Percentiles rank a stretch among this genome's conserved stretches.
phyloP scores from a whole-genome alignment of 1,140 invertebrate genomes.

The Argopecten irradians region DNA sequence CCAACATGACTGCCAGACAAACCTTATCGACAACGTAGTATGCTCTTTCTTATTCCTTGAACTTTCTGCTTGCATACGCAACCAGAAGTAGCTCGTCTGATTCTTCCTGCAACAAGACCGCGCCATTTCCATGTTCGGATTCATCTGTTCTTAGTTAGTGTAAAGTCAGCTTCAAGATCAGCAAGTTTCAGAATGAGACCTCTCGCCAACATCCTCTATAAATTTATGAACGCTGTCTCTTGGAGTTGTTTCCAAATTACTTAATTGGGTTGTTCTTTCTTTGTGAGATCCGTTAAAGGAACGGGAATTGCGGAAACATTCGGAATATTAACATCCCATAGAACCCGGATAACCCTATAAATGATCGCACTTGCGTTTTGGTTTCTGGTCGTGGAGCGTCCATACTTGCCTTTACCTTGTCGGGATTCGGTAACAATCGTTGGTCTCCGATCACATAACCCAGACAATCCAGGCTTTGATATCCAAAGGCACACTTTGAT shows the following conservation, averaged over 20 bases:
- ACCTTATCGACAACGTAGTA: conserved; percentile 71
- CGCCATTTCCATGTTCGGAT: conserved; percentile 43
- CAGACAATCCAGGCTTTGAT: no score
- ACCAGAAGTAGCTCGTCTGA: conserved; percentile 47
- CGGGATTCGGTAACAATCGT: no score
- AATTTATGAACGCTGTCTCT: conserved; percentile 43
- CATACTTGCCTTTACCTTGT: background rate
- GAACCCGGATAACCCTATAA: conserved; percentile 28
- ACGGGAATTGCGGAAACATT: conserved; percentile 66
- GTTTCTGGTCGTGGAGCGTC: conserved; percentile 32
- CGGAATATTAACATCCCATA: conserved; percentile 69
- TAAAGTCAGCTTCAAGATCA: conserved; percentile 69
- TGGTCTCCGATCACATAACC: no score
- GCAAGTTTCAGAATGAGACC: conserved; percentile 59
- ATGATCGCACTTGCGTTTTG: conserved; percentile 61
- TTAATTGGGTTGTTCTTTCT: conserved; percentile 44
- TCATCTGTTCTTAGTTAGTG: conserved; percentile 39
- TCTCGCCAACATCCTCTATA: conserved; percentile 42
- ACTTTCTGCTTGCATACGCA: conserved; percentile 58
- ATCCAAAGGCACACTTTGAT: no score
- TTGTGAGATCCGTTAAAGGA: no score
- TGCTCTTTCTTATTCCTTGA: background rate
- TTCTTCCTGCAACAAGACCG: conserved; percentile 49
- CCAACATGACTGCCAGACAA: conserved; percentile 72
- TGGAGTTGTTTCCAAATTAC: conserved; percentile 42